phyloP scores from a whole-genome alignment of 2,888 invertebrate genomes.

The Apamea sordens region DNA sequence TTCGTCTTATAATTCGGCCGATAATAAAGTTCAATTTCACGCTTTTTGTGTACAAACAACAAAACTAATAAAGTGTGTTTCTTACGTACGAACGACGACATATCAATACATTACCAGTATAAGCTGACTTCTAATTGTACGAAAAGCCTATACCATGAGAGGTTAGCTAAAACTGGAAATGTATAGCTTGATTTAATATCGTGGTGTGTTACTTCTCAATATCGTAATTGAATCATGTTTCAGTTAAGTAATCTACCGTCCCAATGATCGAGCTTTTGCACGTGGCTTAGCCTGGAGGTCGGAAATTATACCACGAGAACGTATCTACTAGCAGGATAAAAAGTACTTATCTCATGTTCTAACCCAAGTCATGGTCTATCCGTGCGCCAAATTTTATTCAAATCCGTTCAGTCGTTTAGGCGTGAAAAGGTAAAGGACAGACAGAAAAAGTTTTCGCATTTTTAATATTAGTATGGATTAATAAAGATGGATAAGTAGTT shows the following conservation, averaged over 20 bases:
- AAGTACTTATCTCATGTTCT: neutral
- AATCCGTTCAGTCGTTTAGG: neutral
- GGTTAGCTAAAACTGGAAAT: neutral
- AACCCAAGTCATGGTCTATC: neutral
- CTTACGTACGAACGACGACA: neutral
- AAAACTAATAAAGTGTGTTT: neutral
- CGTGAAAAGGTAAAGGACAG: neutral
- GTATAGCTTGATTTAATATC: neutral
- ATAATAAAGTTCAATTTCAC: slow-evolving; percentile 68
- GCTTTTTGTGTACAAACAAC: slow-evolving; percentile 64
- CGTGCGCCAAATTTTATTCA: neutral
- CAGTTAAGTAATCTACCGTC: neutral
- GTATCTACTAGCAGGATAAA: neutral
- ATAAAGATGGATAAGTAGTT: neutral
- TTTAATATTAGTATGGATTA: neutral
- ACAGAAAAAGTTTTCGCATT: neutral
- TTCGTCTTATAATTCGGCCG: slow-evolving; percentile 56
- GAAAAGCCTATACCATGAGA: neutral
- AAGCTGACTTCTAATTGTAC: neutral
- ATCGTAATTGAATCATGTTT: neutral
- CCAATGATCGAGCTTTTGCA: neutral
- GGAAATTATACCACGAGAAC: neutral
- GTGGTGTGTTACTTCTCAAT: neutral
- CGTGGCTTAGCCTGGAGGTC: neutral
- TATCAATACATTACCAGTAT: neutral